Evolutionary conservation across 2,797 vertebrate species (phyloP).

Genomic region (Microctenopoma steveboyesi): DNA sequence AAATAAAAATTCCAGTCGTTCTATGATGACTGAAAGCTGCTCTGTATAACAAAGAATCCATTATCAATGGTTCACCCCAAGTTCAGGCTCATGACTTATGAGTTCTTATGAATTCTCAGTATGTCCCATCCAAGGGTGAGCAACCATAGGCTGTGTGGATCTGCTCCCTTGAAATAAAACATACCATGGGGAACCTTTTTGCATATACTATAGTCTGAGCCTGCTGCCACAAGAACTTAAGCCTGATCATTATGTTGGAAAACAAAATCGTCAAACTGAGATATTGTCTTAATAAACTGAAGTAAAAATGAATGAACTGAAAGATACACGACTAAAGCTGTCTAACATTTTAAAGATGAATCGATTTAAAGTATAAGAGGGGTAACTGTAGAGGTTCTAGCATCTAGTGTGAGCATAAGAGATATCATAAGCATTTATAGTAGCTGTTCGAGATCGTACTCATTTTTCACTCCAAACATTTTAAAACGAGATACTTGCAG

Average conservation of each 20-base stretch:
- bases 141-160: constrained; percentile 9
- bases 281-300: constrained; percentile 3
- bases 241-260: neutral
- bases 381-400: neutral
- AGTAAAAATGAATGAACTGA: neutral
- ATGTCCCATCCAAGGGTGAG: constrained; percentile 23
- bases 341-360: constrained; percentile 11
- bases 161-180: constrained; percentile 28
- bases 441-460: neutral
- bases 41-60: constrained; percentile 46
- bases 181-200: constrained; percentile 24
- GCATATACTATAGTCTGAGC: constrained; percentile 1
- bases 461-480: too few species aligned
- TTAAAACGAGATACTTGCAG: neutral
- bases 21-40: constrained; percentile 32
- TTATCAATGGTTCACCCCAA: constrained; percentile 33
- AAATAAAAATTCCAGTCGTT: constrained; percentile 35
- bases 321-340: neutral
- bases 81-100: constrained; percentile 43
- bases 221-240: constrained; percentile 42
- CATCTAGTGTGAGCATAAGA: constrained; percentile 9
- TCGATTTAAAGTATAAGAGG: neutral
- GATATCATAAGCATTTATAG: neutral
- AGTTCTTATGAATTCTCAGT: constrained; percentile 8
- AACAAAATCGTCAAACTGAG: constrained; percentile 3